These are phyloP conservation scores for Eufriesea mexicana DNA, from an alignment of 1,140 invertebrate species.

Conservation along the genomic window DNA sequence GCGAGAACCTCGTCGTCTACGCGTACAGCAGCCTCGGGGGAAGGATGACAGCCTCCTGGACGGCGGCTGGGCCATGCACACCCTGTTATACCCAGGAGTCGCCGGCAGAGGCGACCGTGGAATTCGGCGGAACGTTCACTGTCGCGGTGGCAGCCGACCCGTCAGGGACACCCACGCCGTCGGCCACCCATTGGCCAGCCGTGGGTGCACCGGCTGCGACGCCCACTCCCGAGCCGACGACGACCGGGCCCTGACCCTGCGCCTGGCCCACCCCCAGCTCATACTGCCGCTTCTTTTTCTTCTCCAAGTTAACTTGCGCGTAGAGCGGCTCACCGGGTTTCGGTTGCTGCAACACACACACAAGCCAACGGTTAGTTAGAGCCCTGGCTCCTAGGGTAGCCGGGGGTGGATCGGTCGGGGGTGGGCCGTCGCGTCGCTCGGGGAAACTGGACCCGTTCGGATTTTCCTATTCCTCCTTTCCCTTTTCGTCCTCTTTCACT, in stretches of 20 bases:
- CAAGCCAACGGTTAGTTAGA: conserved; percentile 77
- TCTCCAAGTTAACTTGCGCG: conserved; percentile 91
- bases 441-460: neutral
- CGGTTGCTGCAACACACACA: conserved; percentile 84
- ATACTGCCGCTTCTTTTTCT: conserved; percentile 87
- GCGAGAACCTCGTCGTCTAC: neutral
- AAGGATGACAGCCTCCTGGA: conserved; percentile 12
- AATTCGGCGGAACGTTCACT: conserved; percentile 77
- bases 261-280: conserved; percentile 81
- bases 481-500: too few species aligned
- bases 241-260: conserved; percentile 63
- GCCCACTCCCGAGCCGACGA: conserved; percentile 54
- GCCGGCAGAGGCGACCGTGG: conserved; percentile 81
- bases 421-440: conserved; percentile 49
- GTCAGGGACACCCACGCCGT: conserved; percentile 76
- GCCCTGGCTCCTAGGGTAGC: conserved; percentile 30
- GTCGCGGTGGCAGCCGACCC: conserved; percentile 60
- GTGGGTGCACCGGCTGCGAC: conserved; percentile 42
- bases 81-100: conserved; percentile 84
- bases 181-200: conserved; percentile 71
- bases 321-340: conserved; percentile 89
- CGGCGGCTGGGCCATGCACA: conserved; percentile 2
- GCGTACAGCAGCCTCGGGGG: conserved; percentile 31
- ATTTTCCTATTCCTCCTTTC: neutral
- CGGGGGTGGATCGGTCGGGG: conserved; percentile 46